These are phyloP conservation scores for Dromius quadrimaculatus DNA, from an alignment of 2,888 invertebrate genomes.

Conservation along the genomic window DNA sequence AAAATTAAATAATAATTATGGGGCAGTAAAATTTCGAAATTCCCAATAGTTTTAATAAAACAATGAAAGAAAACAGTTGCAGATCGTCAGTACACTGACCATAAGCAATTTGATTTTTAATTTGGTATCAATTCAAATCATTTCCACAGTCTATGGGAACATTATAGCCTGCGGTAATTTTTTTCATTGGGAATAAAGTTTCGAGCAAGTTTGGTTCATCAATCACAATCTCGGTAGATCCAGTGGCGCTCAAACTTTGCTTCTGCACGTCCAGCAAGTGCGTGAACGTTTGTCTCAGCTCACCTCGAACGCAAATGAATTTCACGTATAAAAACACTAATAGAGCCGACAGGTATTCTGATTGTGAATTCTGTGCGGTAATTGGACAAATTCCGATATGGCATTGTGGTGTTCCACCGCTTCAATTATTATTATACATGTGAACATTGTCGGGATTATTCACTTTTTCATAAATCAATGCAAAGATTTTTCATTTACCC, in stretches of 20 bases:
- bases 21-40: not conserved
- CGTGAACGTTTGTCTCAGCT: constrained; percentile 37
- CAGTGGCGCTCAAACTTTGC: constrained; percentile 18
- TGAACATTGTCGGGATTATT: constrained; percentile 7
- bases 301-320: constrained; percentile 49
- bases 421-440: not conserved
- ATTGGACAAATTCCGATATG: constrained; percentile 56
- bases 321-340: constrained; percentile 52
- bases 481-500: constrained; percentile 11
- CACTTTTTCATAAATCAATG: constrained; percentile 28
- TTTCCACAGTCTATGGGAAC: constrained; percentile 50
- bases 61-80: too few species aligned
- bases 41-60: too few species aligned
- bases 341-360: constrained; percentile 52
- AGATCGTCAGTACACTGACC: too few species aligned
- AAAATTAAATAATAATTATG: too few species aligned
- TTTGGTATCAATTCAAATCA: constrained; percentile 43
- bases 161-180: constrained; percentile 49
- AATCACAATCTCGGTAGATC: constrained; percentile 1
- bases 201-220: constrained; percentile 32
- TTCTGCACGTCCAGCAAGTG: constrained; percentile 41
- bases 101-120: constrained; percentile 49
- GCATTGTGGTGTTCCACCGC: constrained; percentile 55
- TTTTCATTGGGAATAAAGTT: constrained; percentile 34
- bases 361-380: constrained; percentile 55